These are phyloP conservation scores for Drosophila quinaria DNA, from an alignment of 2,888 invertebrate genomes.

Conservation along the genomic window DNA sequence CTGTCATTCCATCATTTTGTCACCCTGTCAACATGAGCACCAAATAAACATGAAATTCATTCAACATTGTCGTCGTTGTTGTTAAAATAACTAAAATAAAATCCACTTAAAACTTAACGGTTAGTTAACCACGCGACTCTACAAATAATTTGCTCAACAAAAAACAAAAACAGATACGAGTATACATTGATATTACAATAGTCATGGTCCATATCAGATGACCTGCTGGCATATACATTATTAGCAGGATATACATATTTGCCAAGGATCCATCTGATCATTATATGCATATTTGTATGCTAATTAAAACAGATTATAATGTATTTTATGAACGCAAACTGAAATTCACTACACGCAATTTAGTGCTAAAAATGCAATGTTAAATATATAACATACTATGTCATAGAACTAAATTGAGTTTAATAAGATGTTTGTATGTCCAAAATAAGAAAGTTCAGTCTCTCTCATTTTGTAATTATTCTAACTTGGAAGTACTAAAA, in stretches of 20 bases:
- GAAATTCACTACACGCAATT: not conserved
- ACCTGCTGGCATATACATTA: constrained; percentile 1
- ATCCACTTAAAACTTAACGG: constrained; percentile 58
- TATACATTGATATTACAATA: constrained; percentile 1
- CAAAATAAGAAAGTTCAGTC: too few species aligned
- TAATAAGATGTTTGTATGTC: too few species aligned
- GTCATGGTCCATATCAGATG: constrained; percentile 15
- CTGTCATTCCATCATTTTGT: constrained; percentile 26
- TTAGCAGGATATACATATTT: constrained; percentile 14
- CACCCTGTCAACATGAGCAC: constrained; percentile 32
- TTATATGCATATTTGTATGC: constrained; percentile 13
- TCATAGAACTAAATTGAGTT: too few species aligned
- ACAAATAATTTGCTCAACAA: constrained; percentile 20
- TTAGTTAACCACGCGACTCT: constrained; percentile 42
- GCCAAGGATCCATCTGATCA: constrained; percentile 6
- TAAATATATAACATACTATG: too few species aligned
- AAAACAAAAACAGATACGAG: not conserved
- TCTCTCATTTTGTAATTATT: too few species aligned
- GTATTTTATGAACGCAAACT: constrained; percentile 1
- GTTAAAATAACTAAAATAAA: constrained; percentile 56
- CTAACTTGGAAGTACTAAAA: too few species aligned
- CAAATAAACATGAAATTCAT: constrained; percentile 22
- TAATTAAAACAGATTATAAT: constrained; percentile 12
- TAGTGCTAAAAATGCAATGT: not conserved
- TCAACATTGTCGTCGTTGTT: constrained; percentile 46